Evolutionary conservation across 2,113 vertebrate genomes (phyloP), one percentile per base, ranked within the genome.

Genomic region (Haplochromis vanheusdeni): DNA sequence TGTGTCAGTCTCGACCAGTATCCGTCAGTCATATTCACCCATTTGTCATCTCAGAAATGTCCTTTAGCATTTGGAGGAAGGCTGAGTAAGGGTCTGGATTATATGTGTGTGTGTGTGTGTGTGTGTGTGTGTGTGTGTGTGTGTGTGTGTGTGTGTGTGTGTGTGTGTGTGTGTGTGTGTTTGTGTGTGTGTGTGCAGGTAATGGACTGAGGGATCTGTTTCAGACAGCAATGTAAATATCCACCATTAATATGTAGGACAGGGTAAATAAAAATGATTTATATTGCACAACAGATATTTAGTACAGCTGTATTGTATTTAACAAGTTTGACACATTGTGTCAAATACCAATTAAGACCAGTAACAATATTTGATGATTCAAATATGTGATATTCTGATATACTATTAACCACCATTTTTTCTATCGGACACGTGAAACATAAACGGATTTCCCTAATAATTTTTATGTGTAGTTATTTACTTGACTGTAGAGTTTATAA

Each of bases 11-110:
- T 89, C 19, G 45, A 81, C 83, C 47, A 42, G 56, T 86, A 88
- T 87, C 90, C 80, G 77, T 93, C 92, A 90, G 55, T 89, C 87
- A 86, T 56, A 35, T 87, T 88, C 85, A 82, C 10, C 55, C 70
- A 31, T 79, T 90, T 31, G 40, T 90, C 87, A 87, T 89, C 85
- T 86, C 84, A 81, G 42, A 83, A 80, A 84, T 86, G 92, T 84
- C 87, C 54, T 40, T 85, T 80, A 89, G 77, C 77, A 84, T 91
- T 91, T 80, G 60, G 19, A 68, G 42, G 79, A 84, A 37, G 86
- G 51, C 70, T 82, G 83, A 75, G 82, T 52, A 85, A 85, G 60
- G 51, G 82, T 77, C 28, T 52, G 58, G 75, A 47, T 65, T 65
- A 21, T 37, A 2, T 65, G 60, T 65, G 60, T 65, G 58, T 62